Percentiles rank a stretch among this genome's conserved stretches.
phyloP scores from a whole-genome alignment of 2,888 invertebrate species.

The Labia minor region DNA sequence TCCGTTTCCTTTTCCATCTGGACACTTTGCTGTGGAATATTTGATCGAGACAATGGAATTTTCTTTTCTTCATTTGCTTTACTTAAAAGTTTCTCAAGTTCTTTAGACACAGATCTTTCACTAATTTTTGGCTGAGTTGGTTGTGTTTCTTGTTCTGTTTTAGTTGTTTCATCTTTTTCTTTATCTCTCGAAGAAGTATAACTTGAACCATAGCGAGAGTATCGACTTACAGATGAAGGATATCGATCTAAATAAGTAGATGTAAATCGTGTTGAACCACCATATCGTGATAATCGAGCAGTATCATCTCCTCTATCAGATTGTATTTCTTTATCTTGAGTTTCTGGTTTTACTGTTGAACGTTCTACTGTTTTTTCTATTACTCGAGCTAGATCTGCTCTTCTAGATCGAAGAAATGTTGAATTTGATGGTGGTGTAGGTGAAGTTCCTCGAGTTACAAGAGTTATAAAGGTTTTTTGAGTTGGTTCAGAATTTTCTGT shows the following conservation, averaged over 20 bases:
- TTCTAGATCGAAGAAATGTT: conserved; percentile 49
- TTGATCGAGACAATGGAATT: neutral
- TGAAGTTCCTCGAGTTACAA: conserved; percentile 66
- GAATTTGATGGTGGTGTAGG: conserved; percentile 59
- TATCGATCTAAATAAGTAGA: conserved; percentile 46
- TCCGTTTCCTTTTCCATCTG: neutral
- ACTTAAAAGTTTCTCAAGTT: neutral
- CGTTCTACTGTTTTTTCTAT: conserved; percentile 58
- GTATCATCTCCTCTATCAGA: conserved; percentile 60
- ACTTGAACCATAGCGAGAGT: neutral
- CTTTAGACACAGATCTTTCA: neutral
- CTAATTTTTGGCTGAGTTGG: neutral
- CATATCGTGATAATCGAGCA: conserved; percentile 53
- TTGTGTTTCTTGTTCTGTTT: neutral
- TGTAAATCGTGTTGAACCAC: conserved; percentile 43
- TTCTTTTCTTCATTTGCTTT: conserved; percentile 1
- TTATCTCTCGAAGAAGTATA: conserved; percentile 14
- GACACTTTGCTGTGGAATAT: neutral
- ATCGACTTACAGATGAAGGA: conserved; percentile 21
- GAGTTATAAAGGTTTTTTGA: conserved; percentile 37
- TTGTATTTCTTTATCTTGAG: conserved; percentile 60
- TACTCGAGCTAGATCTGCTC: conserved; percentile 61
- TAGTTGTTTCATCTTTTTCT: neutral
- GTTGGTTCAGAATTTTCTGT: conserved; percentile 8
- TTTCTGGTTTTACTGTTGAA: conserved; percentile 45